Conservation (phyloP, 2,797 vertebrate species). For the Enteromius treurensis region DNA sequence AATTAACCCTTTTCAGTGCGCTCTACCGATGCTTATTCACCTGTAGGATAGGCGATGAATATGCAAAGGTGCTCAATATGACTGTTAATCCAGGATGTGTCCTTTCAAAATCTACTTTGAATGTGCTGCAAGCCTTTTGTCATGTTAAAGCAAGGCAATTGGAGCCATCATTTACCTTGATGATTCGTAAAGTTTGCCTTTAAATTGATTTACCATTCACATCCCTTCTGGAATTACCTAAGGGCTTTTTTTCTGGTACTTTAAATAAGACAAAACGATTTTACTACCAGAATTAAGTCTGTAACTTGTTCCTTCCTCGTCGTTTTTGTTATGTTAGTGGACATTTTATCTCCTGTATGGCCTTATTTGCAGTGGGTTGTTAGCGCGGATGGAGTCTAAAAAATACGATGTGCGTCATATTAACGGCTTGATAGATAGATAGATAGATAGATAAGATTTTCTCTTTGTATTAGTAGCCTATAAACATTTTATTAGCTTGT, state of each 20-base stretch:
- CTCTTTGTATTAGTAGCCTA: not conserved
- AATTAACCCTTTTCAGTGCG: conserved; percentile 45
- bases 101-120: conserved; percentile 61
- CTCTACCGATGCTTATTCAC: conserved; percentile 72
- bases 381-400: not conserved
- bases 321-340: not conserved
- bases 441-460: not conserved
- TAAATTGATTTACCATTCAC: conserved; percentile 55
- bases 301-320: not conserved
- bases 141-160: conserved; percentile 71
- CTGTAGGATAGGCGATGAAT: conserved; percentile 72
- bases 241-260: not conserved
- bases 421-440: not conserved
- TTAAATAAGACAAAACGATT: not conserved
- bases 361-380: no score
- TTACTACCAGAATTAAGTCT: not conserved
- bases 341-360: not conserved
- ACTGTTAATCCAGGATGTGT: conserved; percentile 70
- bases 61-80: conserved; percentile 67
- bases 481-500: not conserved
- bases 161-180: conserved; percentile 62
- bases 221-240: not conserved
- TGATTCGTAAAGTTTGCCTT: conserved; percentile 65
- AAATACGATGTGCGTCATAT: not conserved
- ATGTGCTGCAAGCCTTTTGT: conserved; percentile 70